phyloP scores from a whole-genome alignment of 1,140 invertebrate genomes.

The Pseudomyrmex cubaensis region DNA sequence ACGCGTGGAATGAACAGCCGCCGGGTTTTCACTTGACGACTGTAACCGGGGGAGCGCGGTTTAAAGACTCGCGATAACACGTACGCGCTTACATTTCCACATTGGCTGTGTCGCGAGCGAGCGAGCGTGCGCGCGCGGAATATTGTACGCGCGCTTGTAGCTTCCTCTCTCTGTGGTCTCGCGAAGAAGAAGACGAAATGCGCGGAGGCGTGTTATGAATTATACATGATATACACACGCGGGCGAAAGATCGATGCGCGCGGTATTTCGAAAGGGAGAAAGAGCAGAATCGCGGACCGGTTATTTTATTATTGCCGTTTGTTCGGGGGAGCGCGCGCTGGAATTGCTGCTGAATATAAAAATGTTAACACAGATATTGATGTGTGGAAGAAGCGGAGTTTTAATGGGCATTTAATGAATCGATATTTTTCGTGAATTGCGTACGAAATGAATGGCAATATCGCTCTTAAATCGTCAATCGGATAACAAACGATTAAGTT shows the following conservation, averaged over 20 bases:
- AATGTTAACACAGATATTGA: not conserved
- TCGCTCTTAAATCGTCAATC: not conserved
- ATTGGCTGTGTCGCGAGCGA: not conserved
- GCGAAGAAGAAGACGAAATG: slow-evolving; percentile 14
- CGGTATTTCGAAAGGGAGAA: slow-evolving; percentile 40
- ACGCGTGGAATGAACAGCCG: slow-evolving; percentile 3
- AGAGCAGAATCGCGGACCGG: slow-evolving; percentile 35
- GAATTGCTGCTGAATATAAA: slow-evolving; percentile 12
- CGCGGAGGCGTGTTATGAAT: slow-evolving; percentile 35
- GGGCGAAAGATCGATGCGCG: slow-evolving; percentile 40
- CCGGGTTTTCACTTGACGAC: slow-evolving; percentile 22
- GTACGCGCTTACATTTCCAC: not conserved
- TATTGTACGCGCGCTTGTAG: not conserved
- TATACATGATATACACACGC: slow-evolving; percentile 19
- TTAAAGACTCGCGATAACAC: slow-evolving; percentile 21
- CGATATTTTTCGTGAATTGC: no score
- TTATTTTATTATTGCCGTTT: slow-evolving; percentile 59
- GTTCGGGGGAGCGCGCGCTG: not conserved
- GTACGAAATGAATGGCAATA: no score
- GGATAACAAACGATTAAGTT: no score
- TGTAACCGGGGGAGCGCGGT: not conserved
- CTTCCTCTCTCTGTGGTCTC: not conserved
- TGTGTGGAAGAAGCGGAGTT: not conserved
- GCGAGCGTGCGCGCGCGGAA: no score
- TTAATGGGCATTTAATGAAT: no score